phyloP scores from a whole-genome alignment of 2,888 invertebrate genomes.

The Rapana venosa region DNA sequence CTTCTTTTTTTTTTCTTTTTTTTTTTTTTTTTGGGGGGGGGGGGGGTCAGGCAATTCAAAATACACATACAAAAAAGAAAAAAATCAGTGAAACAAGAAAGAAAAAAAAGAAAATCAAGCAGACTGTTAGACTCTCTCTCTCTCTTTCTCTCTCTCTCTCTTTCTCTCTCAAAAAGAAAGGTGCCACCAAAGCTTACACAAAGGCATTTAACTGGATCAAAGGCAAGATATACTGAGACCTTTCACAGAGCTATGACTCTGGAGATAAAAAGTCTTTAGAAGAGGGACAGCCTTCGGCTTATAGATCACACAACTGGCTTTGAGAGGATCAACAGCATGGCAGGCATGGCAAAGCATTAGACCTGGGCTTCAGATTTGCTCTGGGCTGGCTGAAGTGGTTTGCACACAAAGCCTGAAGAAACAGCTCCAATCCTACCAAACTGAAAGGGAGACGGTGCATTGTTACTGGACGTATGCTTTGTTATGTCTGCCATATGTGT shows the following conservation, averaged over 20 bases:
- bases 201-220: background rate
- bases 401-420: background rate
- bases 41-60: too few species aligned
- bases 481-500: background rate
- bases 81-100: background rate
- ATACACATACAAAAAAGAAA: background rate
- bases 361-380: background rate
- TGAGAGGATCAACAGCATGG: background rate
- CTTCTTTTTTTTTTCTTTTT: too few species aligned
- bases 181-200: background rate
- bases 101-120: background rate
- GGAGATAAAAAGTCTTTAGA: background rate
- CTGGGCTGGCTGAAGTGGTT: background rate
- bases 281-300: background rate
- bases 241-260: background rate
- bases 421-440: background rate
- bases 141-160: too few species aligned
- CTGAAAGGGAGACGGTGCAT: background rate
- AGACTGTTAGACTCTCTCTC: background rate
- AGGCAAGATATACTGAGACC: background rate
- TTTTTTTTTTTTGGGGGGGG: too few species aligned
- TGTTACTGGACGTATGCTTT: background rate
- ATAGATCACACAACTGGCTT: constrained; percentile 10
- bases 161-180: background rate
- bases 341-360: background rate